Percentiles rank a stretch among this genome's conserved stretches.
phyloP scores from a whole-genome alignment of 2,797 vertebrate genomes.

The Macroramphosus scolopax region DNA sequence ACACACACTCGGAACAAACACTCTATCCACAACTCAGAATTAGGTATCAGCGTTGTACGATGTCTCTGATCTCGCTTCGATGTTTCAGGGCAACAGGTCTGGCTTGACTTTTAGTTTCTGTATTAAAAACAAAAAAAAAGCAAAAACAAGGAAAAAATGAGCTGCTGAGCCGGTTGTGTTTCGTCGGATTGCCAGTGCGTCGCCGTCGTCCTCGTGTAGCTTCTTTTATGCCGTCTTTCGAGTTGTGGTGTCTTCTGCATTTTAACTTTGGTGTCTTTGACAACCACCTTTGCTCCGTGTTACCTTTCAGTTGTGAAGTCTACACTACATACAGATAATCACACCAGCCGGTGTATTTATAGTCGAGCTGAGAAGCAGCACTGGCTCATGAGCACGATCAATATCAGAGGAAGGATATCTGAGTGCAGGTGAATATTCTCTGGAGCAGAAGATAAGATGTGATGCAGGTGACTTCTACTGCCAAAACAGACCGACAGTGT shows the following conservation, averaged over 20 bases:
- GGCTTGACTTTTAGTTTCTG: conserved; percentile 36
- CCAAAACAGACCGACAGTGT: conserved; percentile 32
- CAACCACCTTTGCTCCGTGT: conserved; percentile 13
- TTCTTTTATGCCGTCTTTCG: conserved; percentile 27
- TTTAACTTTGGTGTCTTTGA: conserved; percentile 12
- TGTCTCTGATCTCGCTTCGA: conserved; percentile 49
- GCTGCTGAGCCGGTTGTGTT: conserved; percentile 28
- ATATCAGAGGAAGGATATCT: conserved; percentile 50
- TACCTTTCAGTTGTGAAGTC: conserved; percentile 33
- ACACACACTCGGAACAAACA: not conserved
- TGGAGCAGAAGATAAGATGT: conserved; percentile 31
- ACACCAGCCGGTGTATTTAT: conserved; percentile 38
- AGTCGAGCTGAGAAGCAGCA: conserved; percentile 32
- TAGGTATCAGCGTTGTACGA: no score
- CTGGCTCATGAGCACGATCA: conserved; percentile 38
- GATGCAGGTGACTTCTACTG: conserved; percentile 25
- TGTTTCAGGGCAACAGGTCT: conserved; percentile 22
- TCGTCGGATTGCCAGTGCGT: conserved; percentile 23
- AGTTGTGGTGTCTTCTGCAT: conserved; percentile 12
- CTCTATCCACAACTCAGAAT: conserved; percentile 11
- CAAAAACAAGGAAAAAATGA: conserved; percentile 7
- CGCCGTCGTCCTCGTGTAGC: conserved; percentile 33
- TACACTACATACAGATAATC: conserved; percentile 42
- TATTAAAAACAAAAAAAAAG: conserved; percentile 22
- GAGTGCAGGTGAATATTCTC: conserved; percentile 23